Evolutionary conservation across 2,113 vertebrate species (phyloP).

Genomic region (Tyrannus savana): DNA sequence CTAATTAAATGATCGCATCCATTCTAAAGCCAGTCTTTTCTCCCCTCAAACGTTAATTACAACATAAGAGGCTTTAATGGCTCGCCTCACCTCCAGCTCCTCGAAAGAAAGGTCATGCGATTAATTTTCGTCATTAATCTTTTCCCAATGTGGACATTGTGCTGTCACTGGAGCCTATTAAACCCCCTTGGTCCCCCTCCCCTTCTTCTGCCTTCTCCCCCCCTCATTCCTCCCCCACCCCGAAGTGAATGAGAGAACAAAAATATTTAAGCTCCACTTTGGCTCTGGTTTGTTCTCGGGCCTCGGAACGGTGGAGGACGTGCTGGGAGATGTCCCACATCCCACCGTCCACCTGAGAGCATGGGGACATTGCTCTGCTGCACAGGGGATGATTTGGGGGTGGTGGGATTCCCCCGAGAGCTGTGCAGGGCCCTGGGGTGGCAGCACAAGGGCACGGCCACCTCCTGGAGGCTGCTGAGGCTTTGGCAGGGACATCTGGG

Average conservation of each 20-base stretch:
- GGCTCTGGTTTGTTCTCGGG: not conserved
- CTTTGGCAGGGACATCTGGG: not conserved
- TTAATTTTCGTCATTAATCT: constrained; percentile 95
- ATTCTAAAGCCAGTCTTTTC: constrained; percentile 88
- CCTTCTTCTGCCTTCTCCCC: constrained; percentile 41
- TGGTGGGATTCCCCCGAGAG: not conserved
- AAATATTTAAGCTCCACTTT: constrained; percentile 78
- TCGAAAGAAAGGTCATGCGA: constrained; percentile 93
- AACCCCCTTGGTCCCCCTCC: constrained; percentile 66
- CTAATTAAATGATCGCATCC: constrained; percentile 95
- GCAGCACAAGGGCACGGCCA: rapidly evolving
- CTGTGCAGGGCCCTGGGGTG: not conserved
- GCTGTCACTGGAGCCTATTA: constrained; percentile 82
- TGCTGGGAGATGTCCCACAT: not conserved
- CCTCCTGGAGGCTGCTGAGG: not conserved
- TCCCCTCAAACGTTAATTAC: constrained; percentile 92
- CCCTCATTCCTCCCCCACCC: not conserved
- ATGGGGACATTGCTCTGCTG: not conserved
- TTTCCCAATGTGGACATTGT: constrained; percentile 90
- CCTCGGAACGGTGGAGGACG: rapidly evolving
- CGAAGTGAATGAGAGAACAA: constrained; percentile 73
- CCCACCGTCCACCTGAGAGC: not conserved
- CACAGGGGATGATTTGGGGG: not conserved
- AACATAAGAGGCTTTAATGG: constrained; percentile 97
- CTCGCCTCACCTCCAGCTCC: constrained; percentile 93